These are phyloP conservation scores for Oxystoma pomonae DNA, from an alignment of 2,888 invertebrate species.

Conservation along the genomic window DNA sequence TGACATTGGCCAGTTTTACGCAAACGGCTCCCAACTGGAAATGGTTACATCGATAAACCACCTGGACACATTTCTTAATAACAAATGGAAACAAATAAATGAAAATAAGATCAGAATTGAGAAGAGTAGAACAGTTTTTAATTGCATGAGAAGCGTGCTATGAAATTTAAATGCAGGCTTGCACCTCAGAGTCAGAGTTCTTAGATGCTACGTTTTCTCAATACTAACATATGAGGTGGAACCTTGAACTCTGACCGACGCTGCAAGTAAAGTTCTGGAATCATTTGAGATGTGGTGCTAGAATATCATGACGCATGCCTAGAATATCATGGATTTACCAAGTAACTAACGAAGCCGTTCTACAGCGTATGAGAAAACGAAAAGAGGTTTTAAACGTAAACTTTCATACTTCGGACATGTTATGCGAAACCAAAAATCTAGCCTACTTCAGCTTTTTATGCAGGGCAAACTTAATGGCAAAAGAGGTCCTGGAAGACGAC, in stretches of 20 bases:
- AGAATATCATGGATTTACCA: too few species aligned
- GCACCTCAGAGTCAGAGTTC: slow-evolving; percentile 5
- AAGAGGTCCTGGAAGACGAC: too few species aligned
- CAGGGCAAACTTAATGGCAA: too few species aligned
- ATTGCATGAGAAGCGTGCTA: slow-evolving; percentile 4
- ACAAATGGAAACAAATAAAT: slow-evolving; percentile 4
- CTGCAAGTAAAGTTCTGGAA: background rate
- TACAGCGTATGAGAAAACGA: too few species aligned
- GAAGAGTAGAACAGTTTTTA: slow-evolving; percentile 1
- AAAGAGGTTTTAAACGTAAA: too few species aligned
- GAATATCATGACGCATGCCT: background rate
- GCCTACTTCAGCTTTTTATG: too few species aligned
- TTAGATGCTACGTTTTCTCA: slow-evolving; percentile 4
- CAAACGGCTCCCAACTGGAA: slow-evolving; percentile 2
- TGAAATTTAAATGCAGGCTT: background rate
- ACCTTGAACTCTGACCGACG: background rate
- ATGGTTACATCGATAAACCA: slow-evolving; percentile 1
- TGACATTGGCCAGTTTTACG: background rate
- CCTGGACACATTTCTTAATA: slow-evolving; percentile 3
- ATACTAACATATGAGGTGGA: background rate
- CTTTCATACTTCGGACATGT: too few species aligned
- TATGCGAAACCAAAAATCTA: too few species aligned
- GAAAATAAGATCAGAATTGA: slow-evolving; percentile 1
- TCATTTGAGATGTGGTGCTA: background rate
- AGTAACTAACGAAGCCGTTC: too few species aligned